Evolutionary conservation across 2,797 vertebrate genomes (phyloP), one percentile per base, ranked within the genome.

Genomic region (Phoebastria nigripes): DNA sequence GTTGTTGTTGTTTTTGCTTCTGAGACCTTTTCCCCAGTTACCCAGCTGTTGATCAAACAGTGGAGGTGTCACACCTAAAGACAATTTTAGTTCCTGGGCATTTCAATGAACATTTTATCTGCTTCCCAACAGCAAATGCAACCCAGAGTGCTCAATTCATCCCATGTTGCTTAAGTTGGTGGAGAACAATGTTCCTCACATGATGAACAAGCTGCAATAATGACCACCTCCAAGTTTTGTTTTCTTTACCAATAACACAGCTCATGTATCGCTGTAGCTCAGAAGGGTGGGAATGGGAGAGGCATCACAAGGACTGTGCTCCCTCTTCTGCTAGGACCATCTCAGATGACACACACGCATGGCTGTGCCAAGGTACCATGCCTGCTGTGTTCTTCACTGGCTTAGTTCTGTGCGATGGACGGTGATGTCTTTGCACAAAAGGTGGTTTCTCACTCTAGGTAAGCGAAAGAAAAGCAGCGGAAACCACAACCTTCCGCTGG

Each of bases 351-450:
- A 25, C 11, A 2, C 12, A 5, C 12, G 20, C 11, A 0, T 2
- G 29, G 35, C 72, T 73, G 42, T 73, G 58, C 58, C 63, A 3
- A 41, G 12, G 51, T 0, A 14, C n/a, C 26, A 1, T 5, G 29
- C 24, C 42, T 54, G 26, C 41, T n/a, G 8, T 25, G 16, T 8
- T 44, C 52, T 39, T 52, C 42, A 3, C 47, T 25, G 24, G 5
- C n/a, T 46, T 21, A 1, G 21, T 14, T 70, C 18, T 37, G 28
- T 3, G 47, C 1, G 0, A 0, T 24, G 35, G 26, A 4, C 1
- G 0, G 35, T 0, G 2, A 17, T 15, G 42, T 11, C 59, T 84
- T 51, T 16, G 29, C 42, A 39, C 2, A 1, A 54, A 63, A 71
- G 19, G 17, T 46, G 22, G 37, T 51, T 88, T 82, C 54, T 79